These are phyloP conservation scores for Scolopax mira DNA, from an alignment of 2,113 vertebrate species.

Conservation along the genomic window DNA sequence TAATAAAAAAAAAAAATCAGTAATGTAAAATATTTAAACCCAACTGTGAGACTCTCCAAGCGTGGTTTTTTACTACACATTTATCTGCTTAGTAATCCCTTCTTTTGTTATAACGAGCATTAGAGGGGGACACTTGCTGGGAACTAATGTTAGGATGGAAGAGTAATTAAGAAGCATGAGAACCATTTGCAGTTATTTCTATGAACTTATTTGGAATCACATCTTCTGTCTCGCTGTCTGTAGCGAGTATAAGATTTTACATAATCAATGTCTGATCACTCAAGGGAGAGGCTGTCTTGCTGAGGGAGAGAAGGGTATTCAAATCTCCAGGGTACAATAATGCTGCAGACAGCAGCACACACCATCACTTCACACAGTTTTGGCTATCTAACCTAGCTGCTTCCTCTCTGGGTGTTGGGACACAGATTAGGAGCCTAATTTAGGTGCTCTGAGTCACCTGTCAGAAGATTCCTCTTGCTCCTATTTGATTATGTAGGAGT, in stretches of 20 bases:
- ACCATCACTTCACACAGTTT: not conserved
- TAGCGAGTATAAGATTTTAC: not conserved
- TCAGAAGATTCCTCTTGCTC: not conserved
- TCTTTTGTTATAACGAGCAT: not conserved
- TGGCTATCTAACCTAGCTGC: not conserved
- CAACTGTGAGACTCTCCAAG: not conserved
- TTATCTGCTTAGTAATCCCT: not conserved
- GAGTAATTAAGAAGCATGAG: not conserved
- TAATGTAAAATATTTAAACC: not conserved
- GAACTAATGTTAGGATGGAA: not conserved
- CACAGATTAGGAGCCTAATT: not conserved
- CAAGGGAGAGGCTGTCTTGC: not conserved
- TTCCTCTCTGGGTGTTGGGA: not conserved
- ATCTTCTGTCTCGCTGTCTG: not conserved
- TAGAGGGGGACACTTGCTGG: not conserved
- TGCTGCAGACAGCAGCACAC: not conserved
- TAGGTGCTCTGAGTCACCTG: not conserved
- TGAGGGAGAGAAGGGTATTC: not conserved
- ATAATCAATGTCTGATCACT: not conserved
- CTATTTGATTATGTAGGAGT: not conserved
- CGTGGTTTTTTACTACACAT: not conserved
- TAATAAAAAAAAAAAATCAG: not conserved
- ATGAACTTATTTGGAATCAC: not conserved
- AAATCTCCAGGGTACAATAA: not conserved
- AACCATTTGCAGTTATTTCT: not conserved